Evolutionary conservation across 1,140 invertebrate species (phyloP).

Genomic region (Euwallacea similis): DNA sequence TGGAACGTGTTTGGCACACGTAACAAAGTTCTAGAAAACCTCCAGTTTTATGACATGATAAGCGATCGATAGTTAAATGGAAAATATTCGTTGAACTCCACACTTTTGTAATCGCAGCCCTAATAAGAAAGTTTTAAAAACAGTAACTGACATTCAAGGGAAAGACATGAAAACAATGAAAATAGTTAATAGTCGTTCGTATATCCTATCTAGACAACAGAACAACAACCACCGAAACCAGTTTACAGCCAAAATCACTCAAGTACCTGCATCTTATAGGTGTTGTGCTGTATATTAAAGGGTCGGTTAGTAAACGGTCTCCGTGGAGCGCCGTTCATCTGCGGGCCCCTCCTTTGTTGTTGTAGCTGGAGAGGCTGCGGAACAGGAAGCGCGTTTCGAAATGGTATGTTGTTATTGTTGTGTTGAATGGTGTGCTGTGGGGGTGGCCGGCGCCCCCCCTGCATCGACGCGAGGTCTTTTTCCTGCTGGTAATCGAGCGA

Average conservation of each 20-base stretch:
- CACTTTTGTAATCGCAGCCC: too few species aligned
- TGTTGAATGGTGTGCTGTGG: constrained; percentile 17
- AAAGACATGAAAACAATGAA: neutral
- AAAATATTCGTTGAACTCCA: too few species aligned
- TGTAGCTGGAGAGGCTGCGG: neutral
- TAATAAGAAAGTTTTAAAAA: too few species aligned
- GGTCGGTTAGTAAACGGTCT: neutral
- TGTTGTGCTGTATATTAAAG: constrained; percentile 2
- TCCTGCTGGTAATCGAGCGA: constrained; percentile 50
- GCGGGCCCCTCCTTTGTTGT: neutral
- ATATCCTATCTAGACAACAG: neutral
- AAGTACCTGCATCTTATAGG: constrained; percentile 14
- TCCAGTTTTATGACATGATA: too few species aligned
- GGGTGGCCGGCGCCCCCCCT: constrained; percentile 44
- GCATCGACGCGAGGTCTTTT: constrained; percentile 51
- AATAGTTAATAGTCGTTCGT: neutral
- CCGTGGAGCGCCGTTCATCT: constrained; percentile 4
- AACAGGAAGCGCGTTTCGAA: neutral
- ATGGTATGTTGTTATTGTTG: constrained; percentile 9
- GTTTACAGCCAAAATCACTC: neutral
- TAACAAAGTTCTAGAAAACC: too few species aligned
- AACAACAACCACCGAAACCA: neutral
- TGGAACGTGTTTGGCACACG: too few species aligned
- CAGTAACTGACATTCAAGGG: too few species aligned
- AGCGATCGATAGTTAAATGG: too few species aligned